Evolutionary conservation across 2,113 vertebrate genomes (phyloP).

Genomic region (Pseudorasbora parva): DNA sequence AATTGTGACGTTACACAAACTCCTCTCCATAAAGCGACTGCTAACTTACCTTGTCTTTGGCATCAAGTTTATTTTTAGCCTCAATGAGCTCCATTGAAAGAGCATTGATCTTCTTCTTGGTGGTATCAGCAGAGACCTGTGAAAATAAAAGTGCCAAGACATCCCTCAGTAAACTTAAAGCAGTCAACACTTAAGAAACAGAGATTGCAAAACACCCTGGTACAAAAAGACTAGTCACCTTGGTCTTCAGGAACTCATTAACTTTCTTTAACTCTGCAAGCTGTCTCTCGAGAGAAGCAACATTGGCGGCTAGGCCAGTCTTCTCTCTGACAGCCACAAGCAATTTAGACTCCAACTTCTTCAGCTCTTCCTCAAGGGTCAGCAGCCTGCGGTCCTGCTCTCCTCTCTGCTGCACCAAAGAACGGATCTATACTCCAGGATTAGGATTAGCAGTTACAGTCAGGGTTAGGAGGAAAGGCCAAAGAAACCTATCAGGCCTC

Average conservation of each 20-base stretch:
- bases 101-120: slow-evolving; percentile 87
- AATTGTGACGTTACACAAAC: neutral
- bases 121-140: slow-evolving; percentile 86
- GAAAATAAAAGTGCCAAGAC: neutral
- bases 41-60: slow-evolving; percentile 80
- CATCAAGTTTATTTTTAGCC: slow-evolving; percentile 83
- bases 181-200: neutral
- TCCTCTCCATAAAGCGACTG: slow-evolving; percentile 32
- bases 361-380: slow-evolving; percentile 83
- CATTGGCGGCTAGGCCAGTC: slow-evolving; percentile 80
- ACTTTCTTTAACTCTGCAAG: slow-evolving; percentile 83
- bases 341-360: slow-evolving; percentile 86
- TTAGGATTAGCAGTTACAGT: neutral
- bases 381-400: slow-evolving; percentile 83
- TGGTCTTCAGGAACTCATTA: slow-evolving; percentile 90
- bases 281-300: slow-evolving; percentile 87
- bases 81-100: slow-evolving; percentile 89
- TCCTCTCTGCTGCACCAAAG: slow-evolving; percentile 84
- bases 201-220: neutral
- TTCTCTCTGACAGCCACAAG: slow-evolving; percentile 84
- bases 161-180: neutral
- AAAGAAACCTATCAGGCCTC: neutral
- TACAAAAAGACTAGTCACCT: slow-evolving; percentile 74
- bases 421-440: slow-evolving; percentile 79
- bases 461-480: neutral